Evolutionary conservation across 2,797 vertebrate genomes (phyloP), one percentile per base, ranked within the genome.

Genomic region (Holocentrus rufus): DNA sequence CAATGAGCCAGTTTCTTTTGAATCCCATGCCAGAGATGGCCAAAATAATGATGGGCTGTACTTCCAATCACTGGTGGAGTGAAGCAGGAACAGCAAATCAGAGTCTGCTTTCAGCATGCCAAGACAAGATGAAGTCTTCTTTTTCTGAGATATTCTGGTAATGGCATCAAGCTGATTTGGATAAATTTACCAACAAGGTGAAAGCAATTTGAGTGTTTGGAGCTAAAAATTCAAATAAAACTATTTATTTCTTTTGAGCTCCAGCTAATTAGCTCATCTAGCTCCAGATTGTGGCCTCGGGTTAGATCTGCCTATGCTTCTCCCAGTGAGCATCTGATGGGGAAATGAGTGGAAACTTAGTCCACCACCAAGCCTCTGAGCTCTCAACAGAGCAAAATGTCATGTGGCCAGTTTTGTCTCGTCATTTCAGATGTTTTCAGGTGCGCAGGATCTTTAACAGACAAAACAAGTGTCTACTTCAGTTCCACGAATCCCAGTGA

Each of bases 241-340:
- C 46, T 60, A 68, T 20, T 49, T n/a, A 18, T 49, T 7, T 49
- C 22, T n/a, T 23, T 22, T 47, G 46, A 0, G 0, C 42, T 74
- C 59, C 44, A 73, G 59, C 65, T 80, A 65, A 80, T 79, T 70
- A 84, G 70, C 69, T 73, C 39, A 52, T 44, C 47, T 56, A 25
- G 14, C n/a, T 65, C 30, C 64, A 77, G 54, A 57, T 59, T 47
- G 47, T 77, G 58, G 49, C 39, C 42, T 39, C 63, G 17, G 60
- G 73, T 70, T 71, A 15, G 65, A 73, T 79, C 39, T 72, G 59
- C 13, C 65, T 44, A 23, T 47, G 15, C 27, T 70, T 70, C 23
- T 74, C 61, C 22, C 27, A n/a, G 0, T 13, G n/a, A 31, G 52
- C 25, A 68, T 68, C 14, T 27, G 31, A 74, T 31, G 17, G 36